These are phyloP conservation scores for Unio pictorum DNA, from an alignment of 2,888 invertebrate species.

Conservation along the genomic window DNA sequence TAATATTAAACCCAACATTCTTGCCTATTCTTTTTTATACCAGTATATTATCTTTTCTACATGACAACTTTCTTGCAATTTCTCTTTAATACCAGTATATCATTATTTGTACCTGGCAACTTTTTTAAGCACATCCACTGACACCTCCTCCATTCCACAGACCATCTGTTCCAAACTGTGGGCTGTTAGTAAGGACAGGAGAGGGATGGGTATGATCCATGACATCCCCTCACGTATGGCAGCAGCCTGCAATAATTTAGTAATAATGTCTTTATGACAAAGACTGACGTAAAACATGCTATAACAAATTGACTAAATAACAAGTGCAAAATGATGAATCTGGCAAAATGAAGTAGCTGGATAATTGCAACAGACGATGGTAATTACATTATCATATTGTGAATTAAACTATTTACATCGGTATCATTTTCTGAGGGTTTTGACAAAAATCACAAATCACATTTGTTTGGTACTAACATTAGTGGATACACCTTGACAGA, in stretches of 20 bases:
- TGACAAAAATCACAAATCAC: too few relatives aligned
- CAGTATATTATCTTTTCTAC: slow-evolving; percentile 64
- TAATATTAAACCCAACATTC: too few relatives aligned
- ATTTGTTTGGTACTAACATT: too few relatives aligned
- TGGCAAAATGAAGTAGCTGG: too few relatives aligned
- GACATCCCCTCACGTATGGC: slow-evolving; percentile 79
- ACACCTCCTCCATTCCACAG: slow-evolving; percentile 78
- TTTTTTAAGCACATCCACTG: slow-evolving; percentile 76
- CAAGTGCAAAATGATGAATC: too few relatives aligned
- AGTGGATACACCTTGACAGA: too few relatives aligned
- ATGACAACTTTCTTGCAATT: slow-evolving; percentile 70
- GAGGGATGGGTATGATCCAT: slow-evolving; percentile 78
- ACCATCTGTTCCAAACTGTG: slow-evolving; percentile 78
- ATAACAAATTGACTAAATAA: too few relatives aligned
- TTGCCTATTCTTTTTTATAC: background rate
- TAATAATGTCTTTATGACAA: background rate
- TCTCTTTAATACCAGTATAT: background rate
- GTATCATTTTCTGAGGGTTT: too few relatives aligned
- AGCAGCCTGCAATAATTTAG: slow-evolving; percentile 59
- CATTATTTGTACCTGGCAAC: slow-evolving; percentile 75
- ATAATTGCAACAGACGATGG: too few relatives aligned
- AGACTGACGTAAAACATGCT: background rate
- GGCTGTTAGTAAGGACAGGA: slow-evolving; percentile 77
- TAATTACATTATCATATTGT: too few relatives aligned
- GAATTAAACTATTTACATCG: too few relatives aligned